phyloP scores from a whole-genome alignment of 2,797 vertebrate genomes.

The Rallus crepitans region DNA sequence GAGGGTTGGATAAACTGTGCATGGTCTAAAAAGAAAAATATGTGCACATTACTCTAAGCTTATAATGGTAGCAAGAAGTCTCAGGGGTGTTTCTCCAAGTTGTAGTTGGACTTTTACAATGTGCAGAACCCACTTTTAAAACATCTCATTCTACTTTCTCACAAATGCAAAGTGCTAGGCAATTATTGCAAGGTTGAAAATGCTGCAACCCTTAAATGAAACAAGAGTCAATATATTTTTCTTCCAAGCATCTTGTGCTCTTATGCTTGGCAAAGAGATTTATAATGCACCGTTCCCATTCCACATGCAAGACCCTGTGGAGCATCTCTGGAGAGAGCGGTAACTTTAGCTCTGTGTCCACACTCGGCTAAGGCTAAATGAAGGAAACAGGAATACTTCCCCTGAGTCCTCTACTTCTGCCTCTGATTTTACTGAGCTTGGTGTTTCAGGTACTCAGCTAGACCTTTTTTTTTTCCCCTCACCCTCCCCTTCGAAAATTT shows the following conservation, averaged over 20 bases:
- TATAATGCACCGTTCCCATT: slow-evolving; percentile 12
- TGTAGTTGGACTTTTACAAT: slow-evolving; percentile 46
- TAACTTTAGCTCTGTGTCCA: slow-evolving; percentile 29
- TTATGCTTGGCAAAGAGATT: slow-evolving; percentile 5
- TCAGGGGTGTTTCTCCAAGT: slow-evolving; percentile 4
- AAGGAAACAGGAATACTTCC: slow-evolving; percentile 68
- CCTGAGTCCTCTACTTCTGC: neutral
- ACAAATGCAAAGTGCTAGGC: slow-evolving; percentile 51
- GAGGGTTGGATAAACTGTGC: neutral
- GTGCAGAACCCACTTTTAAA: slow-evolving; percentile 55
- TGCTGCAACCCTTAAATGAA: slow-evolving; percentile 27
- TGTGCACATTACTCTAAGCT: slow-evolving; percentile 47
- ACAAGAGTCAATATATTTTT: neutral
- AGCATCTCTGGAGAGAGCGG: slow-evolving; percentile 23
- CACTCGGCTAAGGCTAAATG: slow-evolving; percentile 41
- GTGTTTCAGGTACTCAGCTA: slow-evolving; percentile 16
- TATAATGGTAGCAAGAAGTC: slow-evolving; percentile 55
- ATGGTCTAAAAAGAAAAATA: slow-evolving; percentile 45
- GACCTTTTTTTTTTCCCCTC: neutral
- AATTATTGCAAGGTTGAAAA: slow-evolving; percentile 40
- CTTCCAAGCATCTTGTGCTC: neutral
- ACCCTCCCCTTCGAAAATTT: slow-evolving; percentile 25
- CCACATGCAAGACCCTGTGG: slow-evolving; percentile 8
- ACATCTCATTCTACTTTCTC: slow-evolving; percentile 17
- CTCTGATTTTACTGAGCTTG: slow-evolving; percentile 31